Evolutionary conservation across 2,113 vertebrate genomes (phyloP).

Genomic region (Pagrus major): DNA sequence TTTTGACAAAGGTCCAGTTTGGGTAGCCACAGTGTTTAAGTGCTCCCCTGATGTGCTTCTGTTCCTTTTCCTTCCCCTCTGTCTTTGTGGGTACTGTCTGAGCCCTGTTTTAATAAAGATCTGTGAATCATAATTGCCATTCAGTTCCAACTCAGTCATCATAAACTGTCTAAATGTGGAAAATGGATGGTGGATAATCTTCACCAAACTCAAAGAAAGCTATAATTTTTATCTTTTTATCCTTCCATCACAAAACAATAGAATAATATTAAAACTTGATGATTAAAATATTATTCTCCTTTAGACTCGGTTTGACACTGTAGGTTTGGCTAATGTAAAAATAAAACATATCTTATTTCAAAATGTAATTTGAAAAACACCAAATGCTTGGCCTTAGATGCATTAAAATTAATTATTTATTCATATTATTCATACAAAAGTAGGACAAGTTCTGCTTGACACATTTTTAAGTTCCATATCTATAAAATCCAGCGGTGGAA

Average conservation of each 20-base stretch:
- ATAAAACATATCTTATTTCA: not conserved
- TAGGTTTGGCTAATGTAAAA: not conserved
- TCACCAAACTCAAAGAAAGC: not conserved
- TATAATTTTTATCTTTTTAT: not conserved
- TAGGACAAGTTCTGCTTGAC: not conserved
- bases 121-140: slow-evolving; percentile 2
- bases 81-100: too few species aligned
- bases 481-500: too few species aligned
- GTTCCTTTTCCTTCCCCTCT: too few species aligned
- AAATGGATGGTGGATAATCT: not conserved
- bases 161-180: not conserved
- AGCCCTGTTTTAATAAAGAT: not conserved
- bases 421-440: not conserved
- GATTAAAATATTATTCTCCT: not conserved
- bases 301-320: not conserved
- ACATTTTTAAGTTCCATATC: not conserved
- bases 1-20: too few species aligned
- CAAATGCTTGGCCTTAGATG: not conserved
- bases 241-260: not conserved
- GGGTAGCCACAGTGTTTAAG: too few species aligned
- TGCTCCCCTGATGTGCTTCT: too few species aligned
- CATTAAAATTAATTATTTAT: not conserved
- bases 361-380: not conserved
- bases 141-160: slow-evolving; percentile 1
- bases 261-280: not conserved